Base-by-base conservation (phyloP, 1,140 invertebrate species). In the Neotoxoptera formosana region DNA sequence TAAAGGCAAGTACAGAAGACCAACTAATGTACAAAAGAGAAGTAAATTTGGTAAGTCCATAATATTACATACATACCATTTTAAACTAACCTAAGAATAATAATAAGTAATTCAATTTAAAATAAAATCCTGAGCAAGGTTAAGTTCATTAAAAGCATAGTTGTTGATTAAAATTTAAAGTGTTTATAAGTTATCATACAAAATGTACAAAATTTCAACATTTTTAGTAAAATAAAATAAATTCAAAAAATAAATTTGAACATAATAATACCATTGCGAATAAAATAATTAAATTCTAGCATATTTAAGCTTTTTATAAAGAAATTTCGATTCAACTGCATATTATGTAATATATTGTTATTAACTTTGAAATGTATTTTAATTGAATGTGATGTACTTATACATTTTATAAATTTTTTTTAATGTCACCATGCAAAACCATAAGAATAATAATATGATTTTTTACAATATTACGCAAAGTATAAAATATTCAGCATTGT, bases 1-100 rank as follows among this genome's bases (percentile, higher is more conserved):
- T 84, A 81, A 83, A 41, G 45, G 34, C 23, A 48, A 51, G 11
- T 92, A 92, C 14, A 92, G 84, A n/a, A 14, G 30, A 1, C 60
- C 60, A 76, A 4, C 60, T n/a, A 6, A 17, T 76, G 90, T 51
- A 83, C 9, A 76, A 67, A 90, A 92, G 84, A 84, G 91, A 92
- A 92, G 7, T 36, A 34, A 84, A 36, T 53, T 92, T 6, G 91
- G 67, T 60, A 20, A 90, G 88, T 90, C 20, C 14, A 60, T 17
- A 60, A 56, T n/a, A 2, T 84, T 67, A 60, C 56, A 60, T 30
- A 67, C 4, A 67, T n/a, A 67, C 2, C 9, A 9, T 60, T 60
- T 76, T 34, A 7, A 76, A 76, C 30, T n/a, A 76, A 76, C 30
- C n/a, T 76, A 76, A 53, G 14, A 20, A n/a, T n/a, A n/a, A 67